Evolutionary conservation across 2,797 vertebrate genomes (phyloP), one percentile per base, ranked within the genome.

Genomic region (Australoheros facetus): DNA sequence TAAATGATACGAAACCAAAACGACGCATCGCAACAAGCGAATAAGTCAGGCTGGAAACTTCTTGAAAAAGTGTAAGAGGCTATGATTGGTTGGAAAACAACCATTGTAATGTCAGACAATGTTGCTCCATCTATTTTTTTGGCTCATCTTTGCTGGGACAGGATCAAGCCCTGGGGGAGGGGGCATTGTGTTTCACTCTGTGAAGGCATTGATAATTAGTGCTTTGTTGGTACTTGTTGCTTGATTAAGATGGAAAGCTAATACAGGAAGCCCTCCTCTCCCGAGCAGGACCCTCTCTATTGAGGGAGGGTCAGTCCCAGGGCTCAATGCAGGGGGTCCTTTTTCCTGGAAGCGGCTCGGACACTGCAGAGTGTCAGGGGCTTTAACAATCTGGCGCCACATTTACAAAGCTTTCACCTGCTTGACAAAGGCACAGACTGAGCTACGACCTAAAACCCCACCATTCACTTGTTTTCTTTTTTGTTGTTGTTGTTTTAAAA

Each of bases 381-480:
- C 93, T 96, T 95, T 95, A 96, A 95, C 94, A 94, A 96, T 94
- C 95, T 93, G 95, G 95, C 95, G 95, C 95, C 95, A 95, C 93
- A 92, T 95, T 95, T 94, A 95, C 94, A 96, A 96, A 96, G 95
- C 94, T 91, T 95, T 96, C 94, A 95, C 95, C 95, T 96, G 94
- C 93, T 91, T 87, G 92, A 96, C 95, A 96, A 96, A 96, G 90
- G 93, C 93, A 71, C 93, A 95, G 96, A 95, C 95, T 95, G 94
- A 96, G 94, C 95, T 95, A 95, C 94, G 92, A 94, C 94, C 94
- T 90, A 92, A 95, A 94, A 94, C 91, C 93, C 93, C 89, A 88
- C 94, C 89, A 95, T 94, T 95, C 94, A 95, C 89, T 93, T 90
- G 88, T 89, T 89, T 86, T 90, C 83, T 85, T 84, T 77, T 75